These are phyloP conservation scores for Herpetotheres cachinnans DNA, from an alignment of 2,113 vertebrate genomes.

Conservation along the genomic window DNA sequence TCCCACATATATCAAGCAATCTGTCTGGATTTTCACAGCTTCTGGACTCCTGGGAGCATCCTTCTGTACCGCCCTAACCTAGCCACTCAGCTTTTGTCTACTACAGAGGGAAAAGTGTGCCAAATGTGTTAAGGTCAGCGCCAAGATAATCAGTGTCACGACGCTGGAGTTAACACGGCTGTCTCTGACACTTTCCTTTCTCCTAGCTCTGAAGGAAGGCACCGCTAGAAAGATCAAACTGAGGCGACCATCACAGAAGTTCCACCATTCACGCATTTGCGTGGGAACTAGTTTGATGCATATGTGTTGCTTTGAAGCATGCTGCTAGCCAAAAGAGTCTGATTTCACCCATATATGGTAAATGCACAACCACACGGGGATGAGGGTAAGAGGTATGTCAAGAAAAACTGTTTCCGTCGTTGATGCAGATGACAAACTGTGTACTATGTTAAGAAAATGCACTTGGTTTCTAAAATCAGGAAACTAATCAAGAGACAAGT, in stretches of 20 bases:
- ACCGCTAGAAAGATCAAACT: accelerated
- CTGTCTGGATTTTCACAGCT: not conserved
- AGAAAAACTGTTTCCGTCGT: not conserved
- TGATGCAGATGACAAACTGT: not conserved
- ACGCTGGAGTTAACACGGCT: not conserved
- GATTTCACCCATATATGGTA: not conserved
- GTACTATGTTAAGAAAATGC: not conserved
- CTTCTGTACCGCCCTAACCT: not conserved
- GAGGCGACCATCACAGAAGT: not conserved
- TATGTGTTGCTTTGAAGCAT: not conserved
- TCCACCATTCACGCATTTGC: accelerated
- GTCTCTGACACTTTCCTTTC: not conserved
- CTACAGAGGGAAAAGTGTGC: not conserved
- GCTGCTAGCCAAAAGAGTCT: not conserved
- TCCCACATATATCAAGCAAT: not conserved
- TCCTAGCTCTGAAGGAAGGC: not conserved
- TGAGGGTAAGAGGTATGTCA: not conserved
- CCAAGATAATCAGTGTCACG: accelerated
- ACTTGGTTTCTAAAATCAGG: not conserved
- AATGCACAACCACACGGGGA: not conserved
- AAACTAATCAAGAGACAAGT: not conserved
- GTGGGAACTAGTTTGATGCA: not conserved
- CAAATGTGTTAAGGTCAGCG: not conserved
- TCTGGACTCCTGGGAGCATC: not conserved
- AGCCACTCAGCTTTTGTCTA: not conserved